A percentile compares a stretch with the other conserved stretches of the same genome.
phyloP scores from a whole-genome alignment of 2,888 invertebrate species.

The Xanthia icteritia region DNA sequence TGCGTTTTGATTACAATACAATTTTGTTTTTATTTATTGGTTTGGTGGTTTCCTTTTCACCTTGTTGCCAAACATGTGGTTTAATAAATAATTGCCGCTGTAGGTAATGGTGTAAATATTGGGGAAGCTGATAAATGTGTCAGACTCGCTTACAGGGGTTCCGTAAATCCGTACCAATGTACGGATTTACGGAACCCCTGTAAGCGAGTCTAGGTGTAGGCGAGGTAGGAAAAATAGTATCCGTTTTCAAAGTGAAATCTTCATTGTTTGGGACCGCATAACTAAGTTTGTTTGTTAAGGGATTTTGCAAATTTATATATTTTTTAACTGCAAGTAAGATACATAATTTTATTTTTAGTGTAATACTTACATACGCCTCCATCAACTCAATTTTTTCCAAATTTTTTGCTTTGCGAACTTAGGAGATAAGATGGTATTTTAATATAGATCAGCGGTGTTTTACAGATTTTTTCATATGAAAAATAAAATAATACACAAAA shows the following conservation, averaged over 20 bases:
- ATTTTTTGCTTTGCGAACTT: background rate
- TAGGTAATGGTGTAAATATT: too few relatives aligned
- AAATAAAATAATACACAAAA: background rate
- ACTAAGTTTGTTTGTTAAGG: background rate
- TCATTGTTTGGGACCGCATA: too few relatives aligned
- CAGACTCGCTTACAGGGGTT: too few relatives aligned
- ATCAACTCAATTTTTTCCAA: too few relatives aligned
- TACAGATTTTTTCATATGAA: background rate
- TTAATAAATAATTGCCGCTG: too few relatives aligned
- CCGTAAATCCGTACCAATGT: too few relatives aligned
- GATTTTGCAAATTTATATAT: background rate
- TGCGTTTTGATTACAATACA: conserved; percentile 77
- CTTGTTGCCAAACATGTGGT: background rate
- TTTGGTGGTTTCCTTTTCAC: background rate
- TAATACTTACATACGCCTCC: background rate
- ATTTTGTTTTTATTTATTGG: conserved; percentile 58
- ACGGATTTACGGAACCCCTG: too few relatives aligned
- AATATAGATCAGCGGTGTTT: background rate
- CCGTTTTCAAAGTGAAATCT: background rate
- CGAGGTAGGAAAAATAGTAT: too few relatives aligned
- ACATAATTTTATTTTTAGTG: background rate
- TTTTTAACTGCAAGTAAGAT: background rate
- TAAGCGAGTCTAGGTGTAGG: too few relatives aligned
- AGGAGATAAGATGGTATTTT: background rate
- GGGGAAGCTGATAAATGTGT: too few relatives aligned